These are phyloP conservation scores for Otis tarda DNA, from an alignment of 2,113 vertebrate genomes.

Conservation along the genomic window DNA sequence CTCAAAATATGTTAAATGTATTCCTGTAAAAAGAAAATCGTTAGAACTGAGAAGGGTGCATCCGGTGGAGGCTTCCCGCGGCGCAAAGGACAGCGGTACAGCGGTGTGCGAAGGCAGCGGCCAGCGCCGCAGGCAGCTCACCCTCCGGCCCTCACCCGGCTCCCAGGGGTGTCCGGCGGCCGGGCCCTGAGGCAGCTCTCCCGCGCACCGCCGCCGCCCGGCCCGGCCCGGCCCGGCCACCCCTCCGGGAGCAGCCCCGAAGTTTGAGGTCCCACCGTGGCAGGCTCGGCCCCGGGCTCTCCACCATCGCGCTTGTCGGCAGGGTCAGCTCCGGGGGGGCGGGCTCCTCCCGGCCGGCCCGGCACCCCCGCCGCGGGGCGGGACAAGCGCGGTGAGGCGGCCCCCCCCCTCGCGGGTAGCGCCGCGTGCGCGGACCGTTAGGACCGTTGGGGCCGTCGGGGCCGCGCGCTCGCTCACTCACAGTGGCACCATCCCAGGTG, in stretches of 20 bases:
- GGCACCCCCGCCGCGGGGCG: background rate
- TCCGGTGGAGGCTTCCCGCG: background rate
- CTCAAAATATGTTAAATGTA: background rate
- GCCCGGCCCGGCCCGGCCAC: background rate
- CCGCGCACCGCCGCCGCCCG: background rate
- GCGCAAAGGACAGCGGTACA: background rate
- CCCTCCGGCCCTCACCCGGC: background rate
- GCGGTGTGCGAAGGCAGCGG: background rate
- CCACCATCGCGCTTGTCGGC: too few species aligned
- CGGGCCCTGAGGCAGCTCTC: background rate
- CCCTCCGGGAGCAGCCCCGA: background rate
- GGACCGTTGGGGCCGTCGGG: background rate
- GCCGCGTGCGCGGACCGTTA: background rate
- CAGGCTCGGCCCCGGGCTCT: background rate
- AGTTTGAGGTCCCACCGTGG: background rate
- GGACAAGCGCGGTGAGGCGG: background rate
- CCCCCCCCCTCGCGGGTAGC: too few species aligned
- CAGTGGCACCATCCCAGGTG: constrained; percentile 99
- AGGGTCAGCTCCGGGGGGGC: background rate
- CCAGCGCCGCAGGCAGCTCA: background rate
- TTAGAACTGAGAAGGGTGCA: background rate
- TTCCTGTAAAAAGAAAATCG: background rate
- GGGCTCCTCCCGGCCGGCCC: background rate
- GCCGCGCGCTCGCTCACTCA: constrained; percentile 76
- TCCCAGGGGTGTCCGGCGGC: background rate